Percentiles rank a stretch among this genome's conserved stretches.
Evolutionary conservation across 2,113 vertebrate species (phyloP).

Genomic region (rabbit (Oryctolagus cuniculus)): mOryCun1.1 NC_091442.1:47055001-47055500

Average conservation of each 20-base stretch:
- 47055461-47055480: too few species aligned
- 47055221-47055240: not conserved
- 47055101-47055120: not conserved
- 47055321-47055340: not conserved
- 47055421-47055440: too few species aligned
- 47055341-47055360: too few species aligned
- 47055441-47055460: too few species aligned
- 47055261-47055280: not conserved
- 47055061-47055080: not conserved
- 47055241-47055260: not conserved
- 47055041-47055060: not conserved
- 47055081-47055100: not conserved
- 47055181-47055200: not conserved
- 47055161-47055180: not conserved
- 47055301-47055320: not conserved
- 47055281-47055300: not conserved
- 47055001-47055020: not conserved
- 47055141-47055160: not conserved
- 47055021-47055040: too few species aligned
- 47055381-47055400: too few species aligned
- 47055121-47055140: rapidly evolving
- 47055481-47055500: too few species aligned
- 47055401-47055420: too few species aligned
- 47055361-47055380: too few species aligned
- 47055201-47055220: not conserved